Percentiles rank a stretch among this genome's conserved stretches.
Conservation (phyloP, 2,113 vertebrate species). For the Dromas ardeola region DNA sequence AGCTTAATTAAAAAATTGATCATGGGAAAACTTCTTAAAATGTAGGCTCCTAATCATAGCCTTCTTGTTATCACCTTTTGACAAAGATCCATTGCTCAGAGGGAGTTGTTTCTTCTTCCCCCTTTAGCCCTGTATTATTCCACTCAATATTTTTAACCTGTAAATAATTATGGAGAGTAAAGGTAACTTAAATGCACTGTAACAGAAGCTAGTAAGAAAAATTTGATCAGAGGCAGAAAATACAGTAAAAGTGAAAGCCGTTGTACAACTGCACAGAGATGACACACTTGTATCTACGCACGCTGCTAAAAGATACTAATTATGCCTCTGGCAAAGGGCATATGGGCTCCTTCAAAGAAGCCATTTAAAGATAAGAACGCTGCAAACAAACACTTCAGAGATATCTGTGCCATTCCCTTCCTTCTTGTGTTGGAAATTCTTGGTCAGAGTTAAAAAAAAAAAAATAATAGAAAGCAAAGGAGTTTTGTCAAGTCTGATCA, state of each 20-base stretch:
- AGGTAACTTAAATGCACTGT: constrained; percentile 10
- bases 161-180: constrained; percentile 53
- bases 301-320: constrained; percentile 37
- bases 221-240: constrained; percentile 34
- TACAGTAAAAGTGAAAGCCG: neutral
- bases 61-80: constrained; percentile 23
- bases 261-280: neutral
- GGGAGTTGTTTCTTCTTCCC: neutral
- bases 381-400: constrained; percentile 50
- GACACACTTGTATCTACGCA: neutral
- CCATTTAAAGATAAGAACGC: constrained; percentile 64
- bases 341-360: constrained; percentile 16
- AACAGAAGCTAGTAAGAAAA: constrained; percentile 48
- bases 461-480: neutral
- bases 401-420: neutral
- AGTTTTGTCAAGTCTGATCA: neutral
- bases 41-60: constrained; percentile 6
- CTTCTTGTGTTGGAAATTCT: constrained; percentile 26
- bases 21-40: constrained; percentile 51
- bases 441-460: neutral
- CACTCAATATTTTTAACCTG: constrained; percentile 47
- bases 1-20: constrained; percentile 43
- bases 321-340: constrained; percentile 55
- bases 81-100: constrained; percentile 1
- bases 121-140: neutral